Evolutionary conservation across 2,113 vertebrate species (phyloP).

Genomic region (Hyperoodon ampullatus): DNA sequence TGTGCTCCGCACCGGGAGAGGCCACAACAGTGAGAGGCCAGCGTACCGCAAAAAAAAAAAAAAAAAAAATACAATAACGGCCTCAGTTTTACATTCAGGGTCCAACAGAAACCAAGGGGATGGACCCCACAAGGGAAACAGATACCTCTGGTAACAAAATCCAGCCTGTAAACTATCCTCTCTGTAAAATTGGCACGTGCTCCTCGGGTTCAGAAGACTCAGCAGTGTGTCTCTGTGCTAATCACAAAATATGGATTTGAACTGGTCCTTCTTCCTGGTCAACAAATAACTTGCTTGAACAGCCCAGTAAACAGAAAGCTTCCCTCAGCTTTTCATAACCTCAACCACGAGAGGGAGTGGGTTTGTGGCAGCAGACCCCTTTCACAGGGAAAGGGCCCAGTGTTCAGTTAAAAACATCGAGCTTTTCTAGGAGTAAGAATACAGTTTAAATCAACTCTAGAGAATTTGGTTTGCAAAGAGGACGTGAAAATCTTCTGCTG

Average conservation of each 20-base stretch:
- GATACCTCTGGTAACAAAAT: not conserved
- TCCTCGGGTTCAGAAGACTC: not conserved
- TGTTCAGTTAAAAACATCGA: not conserved
- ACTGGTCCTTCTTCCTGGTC: not conserved
- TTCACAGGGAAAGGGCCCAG: rapidly evolving
- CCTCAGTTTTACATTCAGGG: not conserved
- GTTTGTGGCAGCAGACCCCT: not conserved
- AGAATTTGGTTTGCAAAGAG: not conserved
- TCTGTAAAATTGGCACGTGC: not conserved
- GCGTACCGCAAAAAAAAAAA: too few relatives aligned
- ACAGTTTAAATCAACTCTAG: not conserved
- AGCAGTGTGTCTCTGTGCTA: not conserved
- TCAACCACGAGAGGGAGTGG: not conserved
- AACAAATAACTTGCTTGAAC: not conserved
- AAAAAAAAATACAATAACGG: not conserved
- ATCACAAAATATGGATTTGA: not conserved
- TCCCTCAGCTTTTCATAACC: not conserved
- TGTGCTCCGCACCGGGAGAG: too few relatives aligned
- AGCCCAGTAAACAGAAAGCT: not conserved
- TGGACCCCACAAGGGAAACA: not conserved
- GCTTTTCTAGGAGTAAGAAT: not conserved
- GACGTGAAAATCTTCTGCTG: not conserved
- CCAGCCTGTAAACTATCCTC: not conserved
- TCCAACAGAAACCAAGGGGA: not conserved
- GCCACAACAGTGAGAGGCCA: too few relatives aligned